Conservation (phyloP, 1,140 invertebrate species). For the Forficula auricularia region DNA sequence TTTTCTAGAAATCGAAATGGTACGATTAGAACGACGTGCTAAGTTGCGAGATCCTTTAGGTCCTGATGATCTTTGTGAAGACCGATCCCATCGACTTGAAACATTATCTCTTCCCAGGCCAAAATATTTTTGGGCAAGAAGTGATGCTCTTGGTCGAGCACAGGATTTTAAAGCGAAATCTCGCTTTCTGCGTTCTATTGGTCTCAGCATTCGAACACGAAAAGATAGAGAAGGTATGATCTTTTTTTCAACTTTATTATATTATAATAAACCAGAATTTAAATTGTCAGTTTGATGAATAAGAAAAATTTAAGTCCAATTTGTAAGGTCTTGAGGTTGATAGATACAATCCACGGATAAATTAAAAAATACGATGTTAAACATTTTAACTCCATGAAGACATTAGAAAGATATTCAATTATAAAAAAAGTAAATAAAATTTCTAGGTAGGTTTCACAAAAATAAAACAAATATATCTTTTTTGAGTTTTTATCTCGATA, state of each 20-base stretch:
- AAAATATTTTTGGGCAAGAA: constrained; percentile 26
- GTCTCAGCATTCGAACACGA: constrained; percentile 7
- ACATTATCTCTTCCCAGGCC: constrained; percentile 23
- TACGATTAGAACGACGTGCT: constrained; percentile 13
- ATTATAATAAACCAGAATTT: constrained; percentile 4
- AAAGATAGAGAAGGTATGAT: constrained; percentile 12
- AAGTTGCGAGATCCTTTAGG: constrained; percentile 9
- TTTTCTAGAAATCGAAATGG: constrained; percentile 16
- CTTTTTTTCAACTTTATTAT: not conserved
- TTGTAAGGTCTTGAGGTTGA: no score
- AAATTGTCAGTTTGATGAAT: constrained; percentile 2
- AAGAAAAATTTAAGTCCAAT: no score
- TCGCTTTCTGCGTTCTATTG: constrained; percentile 12
- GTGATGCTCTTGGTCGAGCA: constrained; percentile 24
- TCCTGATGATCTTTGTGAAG: constrained; percentile 15
- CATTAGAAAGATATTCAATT: no score
- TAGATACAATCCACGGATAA: no score
- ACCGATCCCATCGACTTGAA: constrained; percentile 24
- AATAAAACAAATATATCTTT: no score
- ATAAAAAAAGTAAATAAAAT: no score
- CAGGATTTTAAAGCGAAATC: constrained; percentile 10
- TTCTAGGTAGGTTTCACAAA: no score
- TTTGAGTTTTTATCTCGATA: no score
- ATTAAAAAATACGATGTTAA: no score
- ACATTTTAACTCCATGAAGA: no score